Base-by-base conservation (phyloP, 1,140 invertebrate species). In the Penaeus vannamei region DNA sequence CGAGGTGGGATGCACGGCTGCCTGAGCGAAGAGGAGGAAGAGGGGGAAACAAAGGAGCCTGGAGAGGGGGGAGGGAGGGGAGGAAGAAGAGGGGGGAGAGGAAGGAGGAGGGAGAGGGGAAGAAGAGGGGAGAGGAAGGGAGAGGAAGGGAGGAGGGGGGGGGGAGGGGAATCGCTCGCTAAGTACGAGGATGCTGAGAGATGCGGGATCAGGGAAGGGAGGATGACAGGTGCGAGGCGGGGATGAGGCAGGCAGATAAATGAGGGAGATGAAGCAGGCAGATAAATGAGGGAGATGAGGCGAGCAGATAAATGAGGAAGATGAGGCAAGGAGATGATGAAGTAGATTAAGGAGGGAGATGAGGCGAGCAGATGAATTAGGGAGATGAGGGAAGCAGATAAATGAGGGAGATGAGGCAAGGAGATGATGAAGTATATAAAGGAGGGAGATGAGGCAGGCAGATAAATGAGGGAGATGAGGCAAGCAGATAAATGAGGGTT, bases 151-250 rank as follows among this genome's bases (percentile, higher is more conserved):
- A 0, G n/a, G 60, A 26, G 26, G 82, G 32, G 8, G 19, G 53
- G 53, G 59, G 46, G 32, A 61, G n/a, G 3, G 23, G 42, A 81
- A 23, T n/a, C 53, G 79, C 46, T n/a, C 26, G 79, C 79, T 81
- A 53, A 46, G n/a, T n/a, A 59, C 26, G 79, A 23, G 60, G 53
- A 59, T 53, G 32, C 53, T 81, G 79, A 81, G 53, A 59, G 79
- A 81, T 26, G 53, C 36, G 23, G 60, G 60, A 81, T 81, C 36
- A 46, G n/a, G 22, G 22, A 53, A 53, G 53, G 53, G 53, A 53
- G 53, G 12, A 12, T 53, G 53, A 53, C 53, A 53, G 53, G 53
- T 53, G 53, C 53, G 26, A 62, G 26, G 82, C 32, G 82, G 60
- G 23, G 82, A 17, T 32, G 42, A 10, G 29, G 77, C 42, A 53